Conservation (phyloP, 2,888 invertebrate species). For the Xestobium rufovillosum region DNA sequence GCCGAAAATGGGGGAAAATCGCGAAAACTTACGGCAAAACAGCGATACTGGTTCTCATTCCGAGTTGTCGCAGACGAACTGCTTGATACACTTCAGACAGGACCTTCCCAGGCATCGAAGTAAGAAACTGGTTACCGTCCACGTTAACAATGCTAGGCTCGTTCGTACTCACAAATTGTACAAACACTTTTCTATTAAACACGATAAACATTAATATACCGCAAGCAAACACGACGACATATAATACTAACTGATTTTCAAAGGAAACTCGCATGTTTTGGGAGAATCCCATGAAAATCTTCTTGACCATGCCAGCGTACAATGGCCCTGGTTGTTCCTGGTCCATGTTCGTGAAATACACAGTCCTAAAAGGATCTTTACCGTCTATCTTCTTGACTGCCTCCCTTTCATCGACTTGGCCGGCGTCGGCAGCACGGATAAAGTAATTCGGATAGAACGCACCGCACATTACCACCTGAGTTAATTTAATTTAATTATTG, state of each 20-base stretch:
- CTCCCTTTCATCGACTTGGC: conserved; percentile 55
- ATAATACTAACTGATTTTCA: no score
- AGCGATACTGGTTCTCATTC: conserved; percentile 47
- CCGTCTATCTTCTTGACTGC: conserved; percentile 62
- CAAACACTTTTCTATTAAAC: conserved; percentile 60
- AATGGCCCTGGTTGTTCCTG: conserved; percentile 60
- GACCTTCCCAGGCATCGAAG: conserved; percentile 55
- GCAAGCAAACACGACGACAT: conserved; percentile 30
- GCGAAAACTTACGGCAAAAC: conserved; percentile 56
- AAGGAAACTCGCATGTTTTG: conserved; percentile 45
- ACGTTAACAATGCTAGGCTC: conserved; percentile 29
- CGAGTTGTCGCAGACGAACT: conserved; percentile 57
- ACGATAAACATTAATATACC: conserved; percentile 7
- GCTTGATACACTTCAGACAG: conserved; percentile 66
- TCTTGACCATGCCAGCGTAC: conserved; percentile 59
- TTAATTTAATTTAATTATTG: no score
- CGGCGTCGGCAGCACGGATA: conserved; percentile 47
- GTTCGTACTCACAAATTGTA: conserved; percentile 52
- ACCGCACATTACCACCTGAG: conserved; percentile 73
- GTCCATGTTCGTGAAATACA: conserved; percentile 57
- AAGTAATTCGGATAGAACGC: conserved; percentile 95
- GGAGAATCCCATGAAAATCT: conserved; percentile 48
- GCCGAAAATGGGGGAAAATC: no score
- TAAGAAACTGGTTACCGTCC: conserved; percentile 39
- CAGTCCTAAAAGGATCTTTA: conserved; percentile 69